phyloP scores from a whole-genome alignment of 2,113 vertebrate species.

The Oophaga pumilio region DNA sequence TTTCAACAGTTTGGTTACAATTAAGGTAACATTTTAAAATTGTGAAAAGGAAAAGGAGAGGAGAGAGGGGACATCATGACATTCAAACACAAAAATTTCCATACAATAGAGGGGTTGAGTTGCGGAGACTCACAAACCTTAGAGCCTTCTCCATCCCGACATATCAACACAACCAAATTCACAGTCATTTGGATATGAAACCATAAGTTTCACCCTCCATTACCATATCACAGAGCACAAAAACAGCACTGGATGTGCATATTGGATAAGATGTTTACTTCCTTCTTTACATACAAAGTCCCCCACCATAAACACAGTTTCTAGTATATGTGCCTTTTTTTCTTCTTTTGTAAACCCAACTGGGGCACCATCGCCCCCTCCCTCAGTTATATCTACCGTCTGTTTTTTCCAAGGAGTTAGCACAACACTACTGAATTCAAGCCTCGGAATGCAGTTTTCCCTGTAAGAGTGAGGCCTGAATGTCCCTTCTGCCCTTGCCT shows the following conservation, averaged over 20 bases:
- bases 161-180: constrained; percentile 75
- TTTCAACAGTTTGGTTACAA: background rate
- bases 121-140: constrained; percentile 73
- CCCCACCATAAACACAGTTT: background rate
- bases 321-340: constrained; percentile 82
- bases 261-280: background rate
- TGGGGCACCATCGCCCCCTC: constrained; percentile 3
- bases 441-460: background rate
- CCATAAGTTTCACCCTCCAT: constrained; percentile 60
- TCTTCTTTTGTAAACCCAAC: constrained; percentile 70
- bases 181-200: constrained; percentile 75
- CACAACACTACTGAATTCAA: constrained; percentile 12
- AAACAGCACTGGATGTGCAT: background rate
- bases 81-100: constrained; percentile 65
- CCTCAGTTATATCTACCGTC: background rate
- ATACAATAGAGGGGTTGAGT: constrained; percentile 79
- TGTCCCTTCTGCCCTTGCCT: constrained; percentile 1
- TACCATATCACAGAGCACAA: constrained; percentile 24
- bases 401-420: constrained; percentile 5
- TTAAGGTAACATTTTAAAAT: background rate
- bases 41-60: constrained; percentile 68
- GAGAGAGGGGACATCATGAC: constrained; percentile 73
- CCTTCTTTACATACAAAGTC: constrained; percentile 56
- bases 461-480: constrained; percentile 2
- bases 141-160: constrained; percentile 73